These are phyloP conservation scores for Tonatia bakeri DNA, from an alignment of 2,113 vertebrate genomes.

Conservation along the genomic window DNA sequence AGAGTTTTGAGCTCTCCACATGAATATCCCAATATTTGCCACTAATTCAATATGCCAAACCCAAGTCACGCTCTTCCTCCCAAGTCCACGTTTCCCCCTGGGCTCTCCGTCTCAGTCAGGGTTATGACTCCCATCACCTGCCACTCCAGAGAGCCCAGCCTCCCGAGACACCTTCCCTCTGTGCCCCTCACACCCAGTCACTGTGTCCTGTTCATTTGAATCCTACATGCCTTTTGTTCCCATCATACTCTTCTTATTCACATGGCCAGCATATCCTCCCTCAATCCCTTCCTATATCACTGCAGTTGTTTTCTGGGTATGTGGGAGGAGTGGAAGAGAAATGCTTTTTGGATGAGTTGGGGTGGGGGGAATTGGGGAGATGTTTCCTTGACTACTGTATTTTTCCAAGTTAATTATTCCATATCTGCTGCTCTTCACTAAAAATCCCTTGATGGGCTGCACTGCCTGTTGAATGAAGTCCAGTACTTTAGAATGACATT, in stretches of 20 bases:
- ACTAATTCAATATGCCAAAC: not conserved
- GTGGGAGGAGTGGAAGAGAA: not conserved
- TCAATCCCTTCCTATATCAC: not conserved
- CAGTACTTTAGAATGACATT: not conserved
- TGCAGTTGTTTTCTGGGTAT: not conserved
- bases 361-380: not conserved
- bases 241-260: not conserved
- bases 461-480: not conserved
- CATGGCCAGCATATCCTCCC: not conserved
- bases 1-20: not conserved
- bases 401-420: not conserved
- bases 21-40: not conserved
- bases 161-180: not conserved
- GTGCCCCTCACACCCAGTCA: not conserved
- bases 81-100: not conserved
- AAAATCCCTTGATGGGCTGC: not conserved
- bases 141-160: not conserved
- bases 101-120: not conserved
- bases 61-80: not conserved
- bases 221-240: not conserved
- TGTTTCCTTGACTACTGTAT: not conserved
- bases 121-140: not conserved
- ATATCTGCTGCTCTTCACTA: not conserved
- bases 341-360: not conserved
- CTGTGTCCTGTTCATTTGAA: not conserved